Conservation (phyloP, 2,888 invertebrate genomes). For the Lasioglossum villosulum region DNA sequence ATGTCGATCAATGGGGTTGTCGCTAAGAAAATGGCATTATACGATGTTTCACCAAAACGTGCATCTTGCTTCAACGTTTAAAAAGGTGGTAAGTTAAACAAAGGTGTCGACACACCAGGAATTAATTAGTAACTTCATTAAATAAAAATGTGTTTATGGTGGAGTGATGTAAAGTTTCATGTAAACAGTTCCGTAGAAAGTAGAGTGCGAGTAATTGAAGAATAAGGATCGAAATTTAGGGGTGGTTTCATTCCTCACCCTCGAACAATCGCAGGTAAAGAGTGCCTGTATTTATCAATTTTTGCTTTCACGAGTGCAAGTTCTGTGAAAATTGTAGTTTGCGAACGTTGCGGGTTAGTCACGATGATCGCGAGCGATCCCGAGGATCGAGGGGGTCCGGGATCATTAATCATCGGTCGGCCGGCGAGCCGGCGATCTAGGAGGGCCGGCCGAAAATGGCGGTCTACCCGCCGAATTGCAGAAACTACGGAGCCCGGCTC, state of each 20-base stretch:
- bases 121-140: no score
- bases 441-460: constrained; percentile 68
- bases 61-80: background rate
- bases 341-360: background rate
- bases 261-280: background rate
- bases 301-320: background rate
- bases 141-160: no score
- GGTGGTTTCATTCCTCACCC: background rate
- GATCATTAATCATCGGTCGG: constrained; percentile 48
- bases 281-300: background rate
- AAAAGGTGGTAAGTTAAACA: no score
- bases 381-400: constrained; percentile 6
- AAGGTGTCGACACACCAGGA: no score
- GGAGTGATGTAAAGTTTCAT: no score
- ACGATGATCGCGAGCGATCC: background rate
- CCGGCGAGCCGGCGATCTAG: constrained; percentile 23
- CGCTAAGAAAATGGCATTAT: no score
- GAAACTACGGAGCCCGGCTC: constrained; percentile 58
- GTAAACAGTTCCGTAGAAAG: no score
- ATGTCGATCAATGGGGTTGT: background rate
- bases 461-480: constrained; percentile 63
- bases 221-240: background rate
- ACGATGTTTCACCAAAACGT: background rate
- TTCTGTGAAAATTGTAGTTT: background rate
- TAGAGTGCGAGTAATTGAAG: no score